Evolutionary conservation across 1,140 invertebrate species (phyloP).

Genomic region (Bemisia tabaci): DNA sequence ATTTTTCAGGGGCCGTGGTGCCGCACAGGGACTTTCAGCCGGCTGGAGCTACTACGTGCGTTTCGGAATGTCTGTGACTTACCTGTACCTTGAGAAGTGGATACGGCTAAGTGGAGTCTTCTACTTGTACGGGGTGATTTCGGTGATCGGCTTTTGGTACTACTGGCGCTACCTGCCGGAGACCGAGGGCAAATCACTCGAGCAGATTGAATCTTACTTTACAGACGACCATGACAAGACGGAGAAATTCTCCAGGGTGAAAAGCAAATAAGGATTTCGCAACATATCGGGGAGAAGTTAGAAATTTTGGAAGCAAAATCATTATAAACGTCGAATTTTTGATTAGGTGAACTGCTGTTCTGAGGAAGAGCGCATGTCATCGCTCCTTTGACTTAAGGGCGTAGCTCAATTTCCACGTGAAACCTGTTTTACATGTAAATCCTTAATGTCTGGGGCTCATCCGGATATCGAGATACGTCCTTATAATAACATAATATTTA

Average conservation of each 20-base stretch:
- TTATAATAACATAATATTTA: too few relatives aligned
- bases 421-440: too few relatives aligned
- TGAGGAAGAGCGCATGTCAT: too few relatives aligned
- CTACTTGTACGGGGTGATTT: conserved; percentile 18
- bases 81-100: conserved; percentile 13
- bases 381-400: too few relatives aligned
- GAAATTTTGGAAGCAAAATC: too few relatives aligned
- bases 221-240: background rate
- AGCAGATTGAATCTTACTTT: conserved; percentile 17
- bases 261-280: too few relatives aligned
- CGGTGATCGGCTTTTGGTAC: conserved; percentile 19
- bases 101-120: conserved; percentile 18
- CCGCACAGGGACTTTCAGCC: conserved; percentile 20
- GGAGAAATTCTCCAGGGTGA: background rate
- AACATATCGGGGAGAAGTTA: too few relatives aligned
- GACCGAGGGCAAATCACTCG: conserved; percentile 22
- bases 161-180: conserved; percentile 22
- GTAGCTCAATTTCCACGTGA: too few relatives aligned
- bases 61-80: conserved; percentile 20
- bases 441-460: too few relatives aligned
- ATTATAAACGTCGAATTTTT: too few relatives aligned
- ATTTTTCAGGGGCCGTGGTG: conserved; percentile 20
- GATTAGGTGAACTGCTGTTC: too few relatives aligned
- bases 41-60: conserved; percentile 18
- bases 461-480: too few relatives aligned